These are phyloP conservation scores for Papilio machaon DNA, from an alignment of 1,140 invertebrate genomes.

Conservation along the genomic window DNA sequence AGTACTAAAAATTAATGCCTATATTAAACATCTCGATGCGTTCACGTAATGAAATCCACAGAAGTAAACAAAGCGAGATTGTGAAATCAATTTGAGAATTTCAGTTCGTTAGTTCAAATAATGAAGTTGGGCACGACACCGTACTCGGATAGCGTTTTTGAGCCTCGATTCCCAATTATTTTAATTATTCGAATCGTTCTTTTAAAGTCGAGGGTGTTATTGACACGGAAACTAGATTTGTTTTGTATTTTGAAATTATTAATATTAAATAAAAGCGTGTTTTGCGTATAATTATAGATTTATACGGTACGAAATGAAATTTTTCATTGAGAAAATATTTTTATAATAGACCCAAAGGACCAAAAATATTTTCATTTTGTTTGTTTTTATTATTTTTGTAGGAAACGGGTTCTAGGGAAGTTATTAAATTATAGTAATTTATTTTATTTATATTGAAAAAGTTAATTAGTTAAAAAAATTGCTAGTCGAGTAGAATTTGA, in stretches of 20 bases:
- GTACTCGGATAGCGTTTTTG: conserved; percentile 8
- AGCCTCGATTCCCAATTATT: conserved; percentile 26
- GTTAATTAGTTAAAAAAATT: too few relatives aligned
- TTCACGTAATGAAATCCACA: neutral
- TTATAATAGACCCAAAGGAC: neutral
- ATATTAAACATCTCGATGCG: neutral
- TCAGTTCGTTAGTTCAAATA: conserved; percentile 35
- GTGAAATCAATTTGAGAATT: conserved; percentile 16
- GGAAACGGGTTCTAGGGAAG: neutral
- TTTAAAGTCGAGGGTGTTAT: neutral
- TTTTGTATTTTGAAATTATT: neutral
- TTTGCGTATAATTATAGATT: neutral
- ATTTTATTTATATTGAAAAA: too few relatives aligned
- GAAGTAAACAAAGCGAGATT: conserved; percentile 26
- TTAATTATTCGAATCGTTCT: conserved; percentile 15
- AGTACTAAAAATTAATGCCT: too few relatives aligned
- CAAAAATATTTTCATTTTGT: neutral
- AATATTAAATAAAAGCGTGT: neutral
- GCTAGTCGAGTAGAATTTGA: too few relatives aligned
- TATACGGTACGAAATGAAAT: neutral
- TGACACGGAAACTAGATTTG: neutral
- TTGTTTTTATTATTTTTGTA: neutral
- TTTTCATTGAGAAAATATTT: neutral
- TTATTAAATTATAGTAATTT: neutral
- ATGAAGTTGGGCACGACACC: conserved; percentile 14